A percentile compares a stretch with the other conserved stretches of the same genome.
These are phyloP conservation scores for Venusia cambrica DNA, from an alignment of 2,888 invertebrate genomes.

Conservation along the genomic window DNA sequence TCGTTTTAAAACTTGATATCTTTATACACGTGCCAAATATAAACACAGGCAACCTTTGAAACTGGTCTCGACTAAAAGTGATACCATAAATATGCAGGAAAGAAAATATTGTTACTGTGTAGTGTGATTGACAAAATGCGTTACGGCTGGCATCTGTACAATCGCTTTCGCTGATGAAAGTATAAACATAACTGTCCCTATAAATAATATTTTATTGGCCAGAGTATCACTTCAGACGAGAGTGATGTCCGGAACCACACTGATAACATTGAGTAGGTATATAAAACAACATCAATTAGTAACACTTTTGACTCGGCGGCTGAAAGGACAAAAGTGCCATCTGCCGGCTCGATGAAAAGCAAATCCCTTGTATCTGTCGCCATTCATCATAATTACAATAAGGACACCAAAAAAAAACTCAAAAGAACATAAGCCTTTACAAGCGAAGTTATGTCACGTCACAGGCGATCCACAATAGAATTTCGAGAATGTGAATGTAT, in stretches of 20 bases:
- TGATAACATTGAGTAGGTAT: conserved; percentile 16
- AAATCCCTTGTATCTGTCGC: conserved; percentile 50
- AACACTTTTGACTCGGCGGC: conserved; percentile 25
- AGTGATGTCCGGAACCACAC: conserved; percentile 23
- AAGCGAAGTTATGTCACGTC: conserved; percentile 33
- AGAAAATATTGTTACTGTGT: conserved; percentile 61
- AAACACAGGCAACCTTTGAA: conserved; percentile 46
- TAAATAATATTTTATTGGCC: conserved; percentile 32
- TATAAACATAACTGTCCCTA: conserved; percentile 47
- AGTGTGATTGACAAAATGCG: conserved; percentile 61
- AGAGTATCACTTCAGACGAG: conserved; percentile 22
- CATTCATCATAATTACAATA: conserved; percentile 57
- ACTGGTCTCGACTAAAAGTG: conserved; percentile 44
- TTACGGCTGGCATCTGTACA: conserved; percentile 54
- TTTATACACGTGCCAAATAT: conserved; percentile 60
- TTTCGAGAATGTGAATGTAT: conserved; percentile 19
- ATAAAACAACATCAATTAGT: conserved; percentile 29
- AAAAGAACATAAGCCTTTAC: conserved; percentile 35
- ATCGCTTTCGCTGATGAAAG: conserved; percentile 65
- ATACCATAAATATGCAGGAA: conserved; percentile 59
- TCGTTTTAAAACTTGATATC: conserved; percentile 54
- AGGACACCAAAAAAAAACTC: conserved; percentile 40
- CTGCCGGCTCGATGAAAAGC: conserved; percentile 45
- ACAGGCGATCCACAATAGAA: conserved; percentile 29
- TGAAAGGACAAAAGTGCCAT: conserved; percentile 37